Evolutionary conservation across 2,888 invertebrate genomes (phyloP).

Genomic region (Folsomia manolachei): DNA sequence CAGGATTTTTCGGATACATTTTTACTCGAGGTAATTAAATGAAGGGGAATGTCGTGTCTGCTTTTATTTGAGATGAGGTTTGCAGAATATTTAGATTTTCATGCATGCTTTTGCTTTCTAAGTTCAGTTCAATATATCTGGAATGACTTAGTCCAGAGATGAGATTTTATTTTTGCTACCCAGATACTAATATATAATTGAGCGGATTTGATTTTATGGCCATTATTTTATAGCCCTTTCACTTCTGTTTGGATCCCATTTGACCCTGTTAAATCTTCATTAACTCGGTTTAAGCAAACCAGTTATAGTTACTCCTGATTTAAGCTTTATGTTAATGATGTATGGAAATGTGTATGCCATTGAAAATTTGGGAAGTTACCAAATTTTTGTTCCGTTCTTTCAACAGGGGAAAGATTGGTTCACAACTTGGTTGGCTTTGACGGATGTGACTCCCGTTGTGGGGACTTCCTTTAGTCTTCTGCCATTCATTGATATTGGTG

Average conservation of each 20-base stretch:
- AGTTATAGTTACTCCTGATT: no score
- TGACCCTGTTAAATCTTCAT: not conserved
- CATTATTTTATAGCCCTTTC: not conserved
- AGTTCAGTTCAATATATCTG: not conserved
- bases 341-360: not conserved
- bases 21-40: slow-evolving; percentile 55
- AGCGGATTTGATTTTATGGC: not conserved
- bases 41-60: not conserved
- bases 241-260: not conserved
- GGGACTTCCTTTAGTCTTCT: slow-evolving; percentile 55
- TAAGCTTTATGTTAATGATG: no score
- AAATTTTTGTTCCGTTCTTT: not conserved
- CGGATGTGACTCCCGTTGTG: slow-evolving; percentile 52
- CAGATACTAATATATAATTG: no score
- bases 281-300: no score
- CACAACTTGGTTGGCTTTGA: slow-evolving; percentile 56
- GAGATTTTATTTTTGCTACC: no score
- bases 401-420: slow-evolving; percentile 56
- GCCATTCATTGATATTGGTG: slow-evolving; percentile 57
- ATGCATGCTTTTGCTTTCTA: no score
- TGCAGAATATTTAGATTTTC: no score
- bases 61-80: not conserved
- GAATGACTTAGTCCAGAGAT: no score
- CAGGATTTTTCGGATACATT: slow-evolving; percentile 57
- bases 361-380: not conserved